Conservation (phyloP, 2,888 invertebrate species). For the Euclidia mi region DNA sequence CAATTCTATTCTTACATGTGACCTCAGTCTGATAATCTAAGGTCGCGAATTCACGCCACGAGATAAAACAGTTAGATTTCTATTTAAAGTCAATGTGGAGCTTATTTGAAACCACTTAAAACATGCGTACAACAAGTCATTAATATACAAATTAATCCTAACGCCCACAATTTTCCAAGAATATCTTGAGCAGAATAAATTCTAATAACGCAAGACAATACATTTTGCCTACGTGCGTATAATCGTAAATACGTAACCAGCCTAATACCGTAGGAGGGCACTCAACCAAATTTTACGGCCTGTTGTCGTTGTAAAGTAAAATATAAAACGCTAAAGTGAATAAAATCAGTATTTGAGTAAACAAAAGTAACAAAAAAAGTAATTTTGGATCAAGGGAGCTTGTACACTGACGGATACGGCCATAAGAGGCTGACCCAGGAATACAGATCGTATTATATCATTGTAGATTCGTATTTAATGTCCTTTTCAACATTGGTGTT, state of each 20-base stretch:
- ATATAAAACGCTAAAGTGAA: constrained; percentile 57
- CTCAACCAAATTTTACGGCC: constrained; percentile 54
- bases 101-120: no score
- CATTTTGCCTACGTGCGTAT: constrained; percentile 26
- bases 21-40: no score
- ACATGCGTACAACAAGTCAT: no score
- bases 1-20: no score
- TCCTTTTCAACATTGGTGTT: no score
- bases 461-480: no score
- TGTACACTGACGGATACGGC: background rate
- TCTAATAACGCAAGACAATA: constrained; percentile 45
- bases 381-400: constrained; percentile 9
- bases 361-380: constrained; percentile 21
- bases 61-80: no score
- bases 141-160: no score
- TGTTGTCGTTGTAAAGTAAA: constrained; percentile 59
- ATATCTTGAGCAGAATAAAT: constrained; percentile 31
- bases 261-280: constrained; percentile 54
- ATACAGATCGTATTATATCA: no score
- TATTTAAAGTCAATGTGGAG: no score
- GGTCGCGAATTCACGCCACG: no score
- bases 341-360: constrained; percentile 61
- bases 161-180: constrained; percentile 12
- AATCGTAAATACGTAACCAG: constrained; percentile 43
- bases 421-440: no score